Conservation (phyloP, 2,113 vertebrate genomes). For the Delphinus delphis region DNA sequence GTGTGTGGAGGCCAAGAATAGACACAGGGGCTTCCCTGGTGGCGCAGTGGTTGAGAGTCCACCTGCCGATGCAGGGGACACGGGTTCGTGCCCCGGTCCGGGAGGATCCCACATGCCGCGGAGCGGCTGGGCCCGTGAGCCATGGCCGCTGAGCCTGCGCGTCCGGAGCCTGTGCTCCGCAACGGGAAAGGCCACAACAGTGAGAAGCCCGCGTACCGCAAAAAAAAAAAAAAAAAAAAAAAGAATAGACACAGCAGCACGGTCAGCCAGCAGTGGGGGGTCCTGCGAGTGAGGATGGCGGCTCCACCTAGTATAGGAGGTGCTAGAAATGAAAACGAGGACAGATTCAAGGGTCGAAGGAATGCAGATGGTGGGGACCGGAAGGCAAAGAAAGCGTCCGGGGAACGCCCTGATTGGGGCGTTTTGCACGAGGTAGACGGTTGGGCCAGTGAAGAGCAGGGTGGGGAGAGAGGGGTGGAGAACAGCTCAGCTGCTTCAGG, state of each 20-base stretch:
- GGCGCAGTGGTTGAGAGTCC: too few relatives aligned
- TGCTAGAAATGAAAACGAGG: not conserved
- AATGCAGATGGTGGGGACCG: not conserved
- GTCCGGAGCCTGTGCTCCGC: too few relatives aligned
- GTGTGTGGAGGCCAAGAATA: not conserved
- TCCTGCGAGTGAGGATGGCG: not conserved
- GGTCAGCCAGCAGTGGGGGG: too few relatives aligned
- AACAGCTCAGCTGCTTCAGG: not conserved
- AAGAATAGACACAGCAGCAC: not conserved
- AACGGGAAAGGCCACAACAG: too few relatives aligned
- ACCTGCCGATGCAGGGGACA: too few relatives aligned
- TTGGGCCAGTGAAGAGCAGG: not conserved
- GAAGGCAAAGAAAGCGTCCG: not conserved
- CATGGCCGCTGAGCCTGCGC: too few relatives aligned
- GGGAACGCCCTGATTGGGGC: not conserved
- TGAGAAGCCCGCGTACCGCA: too few relatives aligned
- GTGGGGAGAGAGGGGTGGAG: not conserved
- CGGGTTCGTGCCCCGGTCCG: too few relatives aligned
- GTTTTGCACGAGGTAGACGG: accelerated
- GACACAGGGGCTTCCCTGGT: not conserved
- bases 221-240: too few relatives aligned
- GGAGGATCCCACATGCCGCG: too few relatives aligned
- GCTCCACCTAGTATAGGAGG: not conserved
- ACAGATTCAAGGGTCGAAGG: not conserved
- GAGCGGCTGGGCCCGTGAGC: too few relatives aligned